Evolutionary conservation across 2,797 vertebrate species (phyloP).

Genomic region (Sebastiscus albofasciatus): DNA sequence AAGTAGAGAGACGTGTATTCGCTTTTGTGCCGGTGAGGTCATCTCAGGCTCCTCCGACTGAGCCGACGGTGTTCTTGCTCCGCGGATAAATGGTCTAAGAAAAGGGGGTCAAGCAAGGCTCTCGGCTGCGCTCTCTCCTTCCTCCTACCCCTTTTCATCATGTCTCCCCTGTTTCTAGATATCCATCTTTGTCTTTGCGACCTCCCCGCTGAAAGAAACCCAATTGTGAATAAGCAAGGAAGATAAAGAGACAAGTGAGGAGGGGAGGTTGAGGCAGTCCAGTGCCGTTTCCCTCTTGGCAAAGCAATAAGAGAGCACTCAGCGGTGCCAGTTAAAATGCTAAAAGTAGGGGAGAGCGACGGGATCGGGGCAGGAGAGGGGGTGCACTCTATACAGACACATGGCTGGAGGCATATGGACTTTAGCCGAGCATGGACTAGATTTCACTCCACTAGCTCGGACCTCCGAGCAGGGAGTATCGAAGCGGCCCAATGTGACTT

Average conservation of each 20-base stretch:
- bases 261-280: not conserved
- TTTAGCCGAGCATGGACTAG: slow-evolving; percentile 32
- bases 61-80: slow-evolving; percentile 50
- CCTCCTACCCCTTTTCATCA: slow-evolving; percentile 15
- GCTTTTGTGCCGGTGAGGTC: slow-evolving; percentile 48
- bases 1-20: slow-evolving; percentile 19
- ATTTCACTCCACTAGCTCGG: slow-evolving; percentile 38
- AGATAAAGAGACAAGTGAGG: slow-evolving; percentile 31
- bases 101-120: slow-evolving; percentile 51
- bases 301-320: slow-evolving; percentile 61
- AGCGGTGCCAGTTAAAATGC: slow-evolving; percentile 34
- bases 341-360: slow-evolving; percentile 38
- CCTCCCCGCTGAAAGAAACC: slow-evolving; percentile 26
- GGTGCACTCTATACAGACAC: slow-evolving; percentile 36
- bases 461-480: slow-evolving; percentile 23
- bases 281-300: slow-evolving; percentile 48
- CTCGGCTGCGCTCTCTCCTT: slow-evolving; percentile 18
- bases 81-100: slow-evolving; percentile 48
- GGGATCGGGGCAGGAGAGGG: slow-evolving; percentile 31
- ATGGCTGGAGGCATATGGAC: slow-evolving; percentile 45
- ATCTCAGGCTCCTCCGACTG: slow-evolving; percentile 26
- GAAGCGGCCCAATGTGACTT: slow-evolving; percentile 29
- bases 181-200: slow-evolving; percentile 48
- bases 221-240: slow-evolving; percentile 25
- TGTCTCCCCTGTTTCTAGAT: slow-evolving; percentile 28